These are phyloP conservation scores for Leptopilina boulardi DNA, from an alignment of 1,140 invertebrate genomes.

Conservation along the genomic window DNA sequence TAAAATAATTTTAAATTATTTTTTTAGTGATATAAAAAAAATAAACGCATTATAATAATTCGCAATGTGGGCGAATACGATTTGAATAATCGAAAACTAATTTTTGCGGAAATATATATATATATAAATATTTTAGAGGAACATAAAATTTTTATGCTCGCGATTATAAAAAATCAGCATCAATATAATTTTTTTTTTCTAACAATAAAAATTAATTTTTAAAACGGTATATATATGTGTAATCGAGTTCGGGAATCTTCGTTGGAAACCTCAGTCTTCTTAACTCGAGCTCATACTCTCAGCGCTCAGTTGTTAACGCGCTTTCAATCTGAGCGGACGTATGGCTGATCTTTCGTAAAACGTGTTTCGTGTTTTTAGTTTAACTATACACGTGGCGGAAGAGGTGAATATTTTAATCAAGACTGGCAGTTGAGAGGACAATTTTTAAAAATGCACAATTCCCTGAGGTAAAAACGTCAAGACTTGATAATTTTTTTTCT, in stretches of 20 bases:
- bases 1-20: too few species aligned
- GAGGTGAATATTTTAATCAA: slow-evolving; percentile 8
- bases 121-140: too few species aligned
- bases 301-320: slow-evolving; percentile 57
- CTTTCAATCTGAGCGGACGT: slow-evolving; percentile 37
- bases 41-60: too few species aligned
- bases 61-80: too few species aligned
- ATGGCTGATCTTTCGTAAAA: slow-evolving; percentile 24
- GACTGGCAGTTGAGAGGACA: background rate
- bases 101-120: too few species aligned
- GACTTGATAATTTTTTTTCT: background rate
- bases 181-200: background rate
- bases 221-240: slow-evolving; percentile 45
- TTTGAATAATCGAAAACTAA: too few species aligned
- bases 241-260: slow-evolving; percentile 49
- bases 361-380: slow-evolving; percentile 21
- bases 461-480: background rate
- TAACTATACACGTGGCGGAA: slow-evolving; percentile 24
- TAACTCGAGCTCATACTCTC: slow-evolving; percentile 46
- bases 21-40: too few species aligned
- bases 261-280: slow-evolving; percentile 40
- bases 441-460: slow-evolving; percentile 23
- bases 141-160: background rate
- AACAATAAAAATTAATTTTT: slow-evolving; percentile 40
- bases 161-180: background rate